These are phyloP conservation scores for Dasysyrphus tricinctus DNA, from an alignment of 2,888 invertebrate species.

Conservation along the genomic window DNA sequence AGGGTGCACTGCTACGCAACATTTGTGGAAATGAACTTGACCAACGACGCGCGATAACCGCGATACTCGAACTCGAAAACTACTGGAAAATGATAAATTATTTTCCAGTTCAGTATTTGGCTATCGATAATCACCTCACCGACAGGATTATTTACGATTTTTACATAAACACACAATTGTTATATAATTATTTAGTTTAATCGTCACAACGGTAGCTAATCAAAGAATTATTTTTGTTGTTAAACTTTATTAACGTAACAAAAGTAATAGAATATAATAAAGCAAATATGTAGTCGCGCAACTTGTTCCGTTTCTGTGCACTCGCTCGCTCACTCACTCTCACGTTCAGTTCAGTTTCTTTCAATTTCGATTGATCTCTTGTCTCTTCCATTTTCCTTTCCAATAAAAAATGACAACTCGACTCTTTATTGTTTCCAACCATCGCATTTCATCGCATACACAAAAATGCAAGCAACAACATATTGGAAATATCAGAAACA, in stretches of 20 bases:
- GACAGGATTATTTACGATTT: background rate
- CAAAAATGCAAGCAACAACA: background rate
- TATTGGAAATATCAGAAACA: constrained; percentile 4
- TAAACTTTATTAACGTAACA: constrained; percentile 31
- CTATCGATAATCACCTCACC: constrained; percentile 32
- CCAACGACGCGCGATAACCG: constrained; percentile 70
- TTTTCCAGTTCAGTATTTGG: constrained; percentile 40
- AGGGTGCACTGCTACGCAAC: constrained; percentile 63
- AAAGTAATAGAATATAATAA: constrained; percentile 42
- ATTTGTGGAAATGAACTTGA: constrained; percentile 45
- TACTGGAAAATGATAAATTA: constrained; percentile 58
- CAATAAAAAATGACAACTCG: constrained; percentile 71
- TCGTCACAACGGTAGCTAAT: background rate
- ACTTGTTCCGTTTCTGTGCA: background rate
- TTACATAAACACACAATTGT: background rate
- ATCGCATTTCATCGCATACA: constrained; percentile 23
- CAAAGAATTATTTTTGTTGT: constrained; percentile 7
- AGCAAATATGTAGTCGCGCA: constrained; percentile 1
- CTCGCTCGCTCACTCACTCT: constrained; percentile 1
- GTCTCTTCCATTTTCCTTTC: constrained; percentile 19
- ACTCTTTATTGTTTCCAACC: constrained; percentile 57
- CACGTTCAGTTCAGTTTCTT: constrained; percentile 24
- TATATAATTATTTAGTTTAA: background rate
- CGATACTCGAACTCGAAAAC: constrained; percentile 72
- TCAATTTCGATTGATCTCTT: constrained; percentile 15